Percentiles rank a stretch among this genome's conserved stretches.
These are phyloP conservation scores for Oncorhynchus clarkii DNA, from an alignment of 2,113 vertebrate species.

Conservation along the genomic window DNA sequence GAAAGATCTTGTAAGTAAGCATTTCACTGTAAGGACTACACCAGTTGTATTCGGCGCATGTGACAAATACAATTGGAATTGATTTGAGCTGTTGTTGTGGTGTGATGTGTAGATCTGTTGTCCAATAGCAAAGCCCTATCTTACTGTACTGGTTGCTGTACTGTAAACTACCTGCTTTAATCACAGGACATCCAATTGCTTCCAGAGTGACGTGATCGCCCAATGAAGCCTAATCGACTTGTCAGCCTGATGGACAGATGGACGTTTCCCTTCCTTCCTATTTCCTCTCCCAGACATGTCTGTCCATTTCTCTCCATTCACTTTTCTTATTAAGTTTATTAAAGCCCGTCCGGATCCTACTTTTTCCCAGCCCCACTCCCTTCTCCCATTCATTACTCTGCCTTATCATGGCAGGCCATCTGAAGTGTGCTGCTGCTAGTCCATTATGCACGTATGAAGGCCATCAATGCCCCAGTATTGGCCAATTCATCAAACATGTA, in stretches of 20 bases:
- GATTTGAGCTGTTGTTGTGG: background rate
- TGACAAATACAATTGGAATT: too few species aligned
- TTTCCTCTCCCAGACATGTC: conserved; percentile 39
- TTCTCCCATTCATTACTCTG: conserved; percentile 80
- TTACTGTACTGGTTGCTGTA: background rate
- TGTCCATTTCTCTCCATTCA: conserved; percentile 49
- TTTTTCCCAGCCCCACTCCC: conserved; percentile 57
- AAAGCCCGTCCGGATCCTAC: conserved; percentile 82
- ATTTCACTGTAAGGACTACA: too few species aligned
- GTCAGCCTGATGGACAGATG: background rate
- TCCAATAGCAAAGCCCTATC: background rate
- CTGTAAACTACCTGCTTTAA: background rate
- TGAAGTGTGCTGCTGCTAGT: conserved; percentile 82
- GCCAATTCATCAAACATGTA: conserved; percentile 96
- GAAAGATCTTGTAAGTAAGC: too few species aligned
- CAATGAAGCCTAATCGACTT: background rate
- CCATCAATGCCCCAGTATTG: conserved; percentile 84
- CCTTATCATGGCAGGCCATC: conserved; percentile 92
- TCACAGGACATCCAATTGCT: background rate
- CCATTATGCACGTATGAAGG: conserved; percentile 92
- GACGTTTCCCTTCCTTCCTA: conserved; percentile 60
- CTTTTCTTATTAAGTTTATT: conserved; percentile 86
- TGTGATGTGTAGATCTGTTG: background rate
- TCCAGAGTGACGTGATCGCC: background rate
- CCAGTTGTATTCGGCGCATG: too few species aligned